Conservation (phyloP, 2,888 invertebrate genomes). For the Drosophila picticornis region DNA sequence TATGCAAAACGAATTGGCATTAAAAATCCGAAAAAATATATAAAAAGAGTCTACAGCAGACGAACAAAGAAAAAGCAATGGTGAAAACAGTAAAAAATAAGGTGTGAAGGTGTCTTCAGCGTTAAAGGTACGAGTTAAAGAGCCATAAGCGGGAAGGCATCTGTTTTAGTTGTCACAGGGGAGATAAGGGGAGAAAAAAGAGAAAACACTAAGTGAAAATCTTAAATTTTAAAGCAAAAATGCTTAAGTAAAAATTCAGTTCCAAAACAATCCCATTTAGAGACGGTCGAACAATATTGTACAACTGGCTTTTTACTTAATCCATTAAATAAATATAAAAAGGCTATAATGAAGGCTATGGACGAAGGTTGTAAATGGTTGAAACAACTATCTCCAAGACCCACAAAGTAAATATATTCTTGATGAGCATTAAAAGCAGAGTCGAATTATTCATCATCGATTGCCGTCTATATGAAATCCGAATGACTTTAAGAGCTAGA, state of each 20-base stretch:
- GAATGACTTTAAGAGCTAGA: neutral
- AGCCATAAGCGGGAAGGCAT: slow-evolving; percentile 36
- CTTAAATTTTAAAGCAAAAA: neutral
- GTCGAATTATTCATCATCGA: neutral
- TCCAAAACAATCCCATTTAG: neutral
- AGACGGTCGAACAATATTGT: neutral
- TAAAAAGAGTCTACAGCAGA: neutral
- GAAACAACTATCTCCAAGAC: neutral
- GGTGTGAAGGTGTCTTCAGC: slow-evolving; percentile 27
- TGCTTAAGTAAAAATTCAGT: neutral
- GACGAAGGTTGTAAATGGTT: neutral
- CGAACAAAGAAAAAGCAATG: neutral
- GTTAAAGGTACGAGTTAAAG: slow-evolving; percentile 50
- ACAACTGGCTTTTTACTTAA: neutral
- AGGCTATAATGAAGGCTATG: neutral
- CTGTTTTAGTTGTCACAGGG: slow-evolving; percentile 9
- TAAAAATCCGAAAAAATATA: slow-evolving; percentile 22
- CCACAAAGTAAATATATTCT: neutral
- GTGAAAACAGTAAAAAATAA: slow-evolving; percentile 9
- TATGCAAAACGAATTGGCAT: slow-evolving; percentile 75
- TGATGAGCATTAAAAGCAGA: neutral
- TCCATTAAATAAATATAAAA: neutral
- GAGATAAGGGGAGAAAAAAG: neutral
- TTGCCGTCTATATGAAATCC: neutral
- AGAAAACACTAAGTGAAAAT: neutral